phyloP scores from a whole-genome alignment of 2,113 vertebrate species.

The Mirza zaza region DNA sequence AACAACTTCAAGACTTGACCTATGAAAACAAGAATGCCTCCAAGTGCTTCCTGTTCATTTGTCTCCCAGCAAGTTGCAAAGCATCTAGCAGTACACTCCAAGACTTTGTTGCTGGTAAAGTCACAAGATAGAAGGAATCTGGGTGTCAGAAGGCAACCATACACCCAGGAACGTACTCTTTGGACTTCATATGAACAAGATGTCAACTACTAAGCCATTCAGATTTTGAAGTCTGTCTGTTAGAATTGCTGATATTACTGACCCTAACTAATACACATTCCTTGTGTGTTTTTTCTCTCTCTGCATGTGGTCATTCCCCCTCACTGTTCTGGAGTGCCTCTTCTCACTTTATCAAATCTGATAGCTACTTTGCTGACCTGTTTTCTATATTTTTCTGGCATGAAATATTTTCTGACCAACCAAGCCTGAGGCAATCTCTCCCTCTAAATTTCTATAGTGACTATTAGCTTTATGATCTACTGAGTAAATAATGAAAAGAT shows the following conservation, averaged over 20 bases:
- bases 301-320: neutral
- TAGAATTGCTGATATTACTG: constrained; percentile 5
- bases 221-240: constrained; percentile 23
- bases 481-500: constrained; percentile 56
- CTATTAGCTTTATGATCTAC: constrained; percentile 40
- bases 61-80: neutral
- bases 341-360: constrained; percentile 36
- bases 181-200: neutral
- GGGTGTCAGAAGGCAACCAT: neutral
- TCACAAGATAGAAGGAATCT: neutral
- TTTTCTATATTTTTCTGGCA: neutral
- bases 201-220: neutral
- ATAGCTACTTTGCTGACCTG: constrained; percentile 23
- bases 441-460: constrained; percentile 50
- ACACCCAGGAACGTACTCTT: neutral
- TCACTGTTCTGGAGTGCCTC: neutral
- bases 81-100: neutral
- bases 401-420: constrained; percentile 25
- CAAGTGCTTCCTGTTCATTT: neutral
- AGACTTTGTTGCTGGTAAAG: neutral
- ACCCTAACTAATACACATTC: neutral
- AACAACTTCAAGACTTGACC: neutral
- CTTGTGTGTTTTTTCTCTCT: constrained; percentile 4
- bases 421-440: neutral
- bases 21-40: neutral